A percentile compares a stretch with the other conserved stretches of the same genome.
These are phyloP conservation scores for Tyrannus savana DNA, from an alignment of 2,113 vertebrate species.

Conservation along the genomic window DNA sequence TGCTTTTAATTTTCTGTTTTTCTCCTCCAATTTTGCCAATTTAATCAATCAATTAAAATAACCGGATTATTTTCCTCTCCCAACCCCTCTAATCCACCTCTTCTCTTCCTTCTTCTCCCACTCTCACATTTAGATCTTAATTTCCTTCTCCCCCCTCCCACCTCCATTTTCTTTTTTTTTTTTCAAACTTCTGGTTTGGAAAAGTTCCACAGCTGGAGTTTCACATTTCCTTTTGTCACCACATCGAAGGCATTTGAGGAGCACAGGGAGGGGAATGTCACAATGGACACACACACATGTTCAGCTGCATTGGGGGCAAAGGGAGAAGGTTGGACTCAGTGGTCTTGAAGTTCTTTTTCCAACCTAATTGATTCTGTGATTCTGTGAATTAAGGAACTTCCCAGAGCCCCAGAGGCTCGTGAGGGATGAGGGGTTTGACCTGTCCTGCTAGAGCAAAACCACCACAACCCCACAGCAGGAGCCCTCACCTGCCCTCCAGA, in stretches of 20 bases:
- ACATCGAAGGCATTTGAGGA: background rate
- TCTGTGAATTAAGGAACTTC: background rate
- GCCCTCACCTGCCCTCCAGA: background rate
- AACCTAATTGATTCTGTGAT: background rate
- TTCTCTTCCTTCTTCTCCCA: background rate
- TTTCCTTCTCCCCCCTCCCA: background rate
- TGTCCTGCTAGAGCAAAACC: background rate
- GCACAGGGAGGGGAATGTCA: background rate
- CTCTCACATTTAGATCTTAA: background rate
- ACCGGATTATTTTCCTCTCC: background rate
- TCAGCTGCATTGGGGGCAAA: background rate
- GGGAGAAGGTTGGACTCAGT: background rate
- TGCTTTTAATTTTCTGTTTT: background rate
- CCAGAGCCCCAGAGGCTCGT: background rate
- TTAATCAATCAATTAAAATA: conserved; percentile 17
- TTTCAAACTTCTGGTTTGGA: background rate
- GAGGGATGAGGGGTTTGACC: background rate
- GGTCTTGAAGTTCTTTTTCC: background rate
- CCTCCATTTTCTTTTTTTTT: background rate
- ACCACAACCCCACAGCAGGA: background rate
- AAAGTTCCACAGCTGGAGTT: background rate
- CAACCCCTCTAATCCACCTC: background rate
- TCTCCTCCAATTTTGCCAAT: background rate
- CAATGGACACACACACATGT: background rate
- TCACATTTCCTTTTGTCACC: background rate